Percentiles rank a stretch among this genome's conserved stretches.
Conservation (phyloP, 2,888 invertebrate species). For the Dermolepida albohirtum region DNA sequence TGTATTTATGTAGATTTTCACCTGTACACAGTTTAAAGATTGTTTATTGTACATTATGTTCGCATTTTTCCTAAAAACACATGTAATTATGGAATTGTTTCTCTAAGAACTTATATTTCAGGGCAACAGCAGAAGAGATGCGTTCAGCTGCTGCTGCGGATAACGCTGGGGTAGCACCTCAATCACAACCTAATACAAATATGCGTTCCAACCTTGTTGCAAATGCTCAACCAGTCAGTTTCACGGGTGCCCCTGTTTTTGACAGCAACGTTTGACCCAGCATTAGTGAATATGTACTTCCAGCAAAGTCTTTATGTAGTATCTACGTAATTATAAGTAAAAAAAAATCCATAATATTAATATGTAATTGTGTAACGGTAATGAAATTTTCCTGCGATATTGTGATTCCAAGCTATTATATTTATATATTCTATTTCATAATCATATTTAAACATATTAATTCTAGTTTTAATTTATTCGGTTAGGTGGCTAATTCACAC, state of each 20-base stretch:
- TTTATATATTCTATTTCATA: slow-evolving; percentile 6
- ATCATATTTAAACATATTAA: neutral
- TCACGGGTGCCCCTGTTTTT: slow-evolving; percentile 75
- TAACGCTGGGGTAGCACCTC: slow-evolving; percentile 24
- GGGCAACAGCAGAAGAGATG: slow-evolving; percentile 86
- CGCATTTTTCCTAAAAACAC: too few species aligned
- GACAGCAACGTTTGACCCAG: slow-evolving; percentile 74
- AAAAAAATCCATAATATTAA: slow-evolving; percentile 25
- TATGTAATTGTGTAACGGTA: slow-evolving; percentile 16
- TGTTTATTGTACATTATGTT: too few species aligned
- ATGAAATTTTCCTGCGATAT: slow-evolving; percentile 31
- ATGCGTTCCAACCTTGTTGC: slow-evolving; percentile 82
- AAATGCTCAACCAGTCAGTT: slow-evolving; percentile 84
- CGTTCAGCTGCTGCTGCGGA: slow-evolving; percentile 73
- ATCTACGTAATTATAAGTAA: slow-evolving; percentile 30
- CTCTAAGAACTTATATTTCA: slow-evolving; percentile 60
- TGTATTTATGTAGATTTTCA: too few species aligned
- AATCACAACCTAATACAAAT: slow-evolving; percentile 56
- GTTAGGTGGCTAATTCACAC: too few species aligned
- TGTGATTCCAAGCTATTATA: slow-evolving; percentile 32
- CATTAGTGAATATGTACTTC: slow-evolving; percentile 36
- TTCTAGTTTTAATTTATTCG: neutral
- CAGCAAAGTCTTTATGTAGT: slow-evolving; percentile 36
- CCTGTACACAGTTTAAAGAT: too few species aligned
- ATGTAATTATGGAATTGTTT: neutral